Base-by-base conservation (phyloP, 2,797 vertebrate genomes). In the Microhierax caerulescens region DNA sequence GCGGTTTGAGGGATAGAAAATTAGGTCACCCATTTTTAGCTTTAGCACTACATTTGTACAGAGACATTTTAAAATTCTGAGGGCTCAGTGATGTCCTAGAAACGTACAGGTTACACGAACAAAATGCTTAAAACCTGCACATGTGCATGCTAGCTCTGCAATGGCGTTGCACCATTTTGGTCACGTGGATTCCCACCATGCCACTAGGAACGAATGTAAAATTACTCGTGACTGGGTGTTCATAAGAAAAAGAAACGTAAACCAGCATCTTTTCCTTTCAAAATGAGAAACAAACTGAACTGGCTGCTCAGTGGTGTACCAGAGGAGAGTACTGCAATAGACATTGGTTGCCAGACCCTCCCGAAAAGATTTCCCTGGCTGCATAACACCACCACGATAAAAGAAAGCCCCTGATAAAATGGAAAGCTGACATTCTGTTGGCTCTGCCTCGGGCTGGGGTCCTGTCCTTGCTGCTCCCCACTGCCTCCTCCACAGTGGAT, bases 361-460 rank as follows among this genome's bases (percentile, higher is more conserved):
- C 41, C 2, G 1, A 59, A 43, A 47, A 69, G 67, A 59, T 15
- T 13, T 59, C 61, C 59, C 13, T 43, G 47, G 48, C 70, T 57
- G 36, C 30, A 7, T 50, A 90, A 61, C 0, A 2, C n/a, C n/a
- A 78, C 13, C 2, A 0, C 0, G 0, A 56, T 17, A 25, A 45
- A 77, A 61, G n/a, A 12, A 22, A 21, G 18, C 22, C 48, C 25
- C 36, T 67, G 54, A 61, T 34, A 48, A 61, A 76, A 61, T 11
- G 27, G 48, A 77, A 22, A 73, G 17, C 21, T 63, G 37, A 36
- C 23, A 15, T 57, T 51, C 37, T 51, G 60, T 28, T 47, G 72
- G 30, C 32, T 90, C 24, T 86, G 32, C 65, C 15, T 77, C 48
- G 67, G 36, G 54, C 21, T 48, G 39, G 39, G 72, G 34, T 76